Evolutionary conservation across 2,113 vertebrate genomes (phyloP), one percentile per base, ranked within the genome.

Genomic region (Dipodomys merriami): DNA sequence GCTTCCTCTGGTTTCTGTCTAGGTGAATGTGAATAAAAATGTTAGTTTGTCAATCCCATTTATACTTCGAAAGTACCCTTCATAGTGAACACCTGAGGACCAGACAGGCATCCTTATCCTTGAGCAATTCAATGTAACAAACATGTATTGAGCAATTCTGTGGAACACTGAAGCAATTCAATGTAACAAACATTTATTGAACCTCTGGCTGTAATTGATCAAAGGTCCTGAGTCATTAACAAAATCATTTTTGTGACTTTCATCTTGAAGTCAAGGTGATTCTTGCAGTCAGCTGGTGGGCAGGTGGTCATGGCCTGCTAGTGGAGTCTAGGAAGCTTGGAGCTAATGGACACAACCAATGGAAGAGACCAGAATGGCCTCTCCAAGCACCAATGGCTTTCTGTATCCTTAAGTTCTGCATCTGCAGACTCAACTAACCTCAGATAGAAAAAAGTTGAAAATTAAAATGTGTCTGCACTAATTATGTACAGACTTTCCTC

Each of bases 11-110:
- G 86, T 67, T 94, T 94, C 84, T 30, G 44, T 95, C 95, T 82
- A 94, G 22, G 3, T 68, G 91, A 96, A 96, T 93, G 95, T 94
- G 93, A 97, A 98, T 97, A 96, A 96, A 97, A 97, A 97, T 94
- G 92, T 86, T 97, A 89, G 80, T 88, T 96, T 93, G 92, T 96
- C 94, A 81, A 95, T 97, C 93, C 97, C 81, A 94, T 97, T 97
- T 96, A 93, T 94, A 96, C 96, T 96, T 93, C 92, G 86, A 95
- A 97, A 97, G 94, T 86, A 83, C 6, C 91, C 91, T 96, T 97
- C 77, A 0, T 64, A 57, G 94, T 86, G 97, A 97, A 95, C 94
- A 96, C 78, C 93, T 95, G n/a, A 83, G 80, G 94, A 97, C 30
- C 49, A 73, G 91, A 83, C 60, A 86, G 44, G 35, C 74, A 96